Evolutionary conservation across 1,140 invertebrate genomes (phyloP).

Genomic region (Drosophila eugracilis): DNA sequence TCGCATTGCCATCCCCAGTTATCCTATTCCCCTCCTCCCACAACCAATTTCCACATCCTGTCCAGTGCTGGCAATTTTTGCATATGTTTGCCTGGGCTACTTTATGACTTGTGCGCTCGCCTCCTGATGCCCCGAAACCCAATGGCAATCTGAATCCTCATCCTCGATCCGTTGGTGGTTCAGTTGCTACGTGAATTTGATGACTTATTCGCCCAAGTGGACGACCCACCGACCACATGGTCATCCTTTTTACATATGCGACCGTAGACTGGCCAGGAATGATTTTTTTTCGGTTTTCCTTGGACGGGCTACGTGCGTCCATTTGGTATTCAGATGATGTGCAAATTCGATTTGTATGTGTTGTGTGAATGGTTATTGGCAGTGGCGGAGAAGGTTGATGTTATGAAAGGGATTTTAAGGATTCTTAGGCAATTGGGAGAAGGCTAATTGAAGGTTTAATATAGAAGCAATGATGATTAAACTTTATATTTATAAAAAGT

Average conservation of each 20-base stretch:
- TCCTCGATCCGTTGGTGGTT: constrained; percentile 6
- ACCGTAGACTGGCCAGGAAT: constrained; percentile 30
- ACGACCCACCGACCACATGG: constrained; percentile 56
- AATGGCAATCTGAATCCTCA: constrained; percentile 7
- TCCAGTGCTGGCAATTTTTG: constrained; percentile 63
- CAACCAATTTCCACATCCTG: constrained; percentile 49
- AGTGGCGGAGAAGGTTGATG: constrained; percentile 5
- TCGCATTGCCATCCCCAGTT: not conserved
- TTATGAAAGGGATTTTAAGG: not conserved
- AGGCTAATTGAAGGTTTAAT: not conserved
- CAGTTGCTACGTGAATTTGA: constrained; percentile 75
- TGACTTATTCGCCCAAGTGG: constrained; percentile 81
- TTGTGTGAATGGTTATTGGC: constrained; percentile 53
- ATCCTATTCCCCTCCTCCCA: not conserved
- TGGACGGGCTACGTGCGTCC: constrained; percentile 69
- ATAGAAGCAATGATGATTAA: not conserved
- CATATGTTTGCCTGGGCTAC: constrained; percentile 72
- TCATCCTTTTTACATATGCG: constrained; percentile 66
- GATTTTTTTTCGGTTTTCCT: constrained; percentile 38
- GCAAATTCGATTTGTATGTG: constrained; percentile 83
- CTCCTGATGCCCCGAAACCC: constrained; percentile 19
- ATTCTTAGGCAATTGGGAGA: not conserved
- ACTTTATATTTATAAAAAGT: not conserved
- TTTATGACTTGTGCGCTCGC: constrained; percentile 50
- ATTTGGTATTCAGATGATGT: constrained; percentile 85